These are phyloP conservation scores for Tadarida brasiliensis DNA, from an alignment of 2,797 vertebrate species.

Conservation along the genomic window DNA sequence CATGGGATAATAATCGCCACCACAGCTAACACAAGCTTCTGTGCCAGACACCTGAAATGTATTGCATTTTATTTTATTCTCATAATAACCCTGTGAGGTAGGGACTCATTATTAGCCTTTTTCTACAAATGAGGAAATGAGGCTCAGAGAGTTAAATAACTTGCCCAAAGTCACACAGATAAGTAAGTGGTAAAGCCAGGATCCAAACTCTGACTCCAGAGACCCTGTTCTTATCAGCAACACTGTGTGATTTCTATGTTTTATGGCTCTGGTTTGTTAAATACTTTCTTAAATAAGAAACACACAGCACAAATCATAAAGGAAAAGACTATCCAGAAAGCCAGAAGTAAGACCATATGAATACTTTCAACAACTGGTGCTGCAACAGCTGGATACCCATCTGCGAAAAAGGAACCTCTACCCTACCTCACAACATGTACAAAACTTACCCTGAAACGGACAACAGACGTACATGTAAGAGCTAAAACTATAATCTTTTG, in stretches of 20 bases:
- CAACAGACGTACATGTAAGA: background rate
- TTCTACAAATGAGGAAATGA: constrained; percentile 15
- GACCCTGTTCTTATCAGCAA: background rate
- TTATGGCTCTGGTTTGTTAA: background rate
- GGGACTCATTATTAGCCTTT: background rate
- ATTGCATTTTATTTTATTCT: background rate
- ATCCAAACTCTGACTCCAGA: background rate
- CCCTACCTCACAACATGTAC: background rate
- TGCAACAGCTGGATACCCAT: background rate
- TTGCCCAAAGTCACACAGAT: background rate
- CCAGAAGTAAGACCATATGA: constrained; percentile 6
- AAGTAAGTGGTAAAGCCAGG: background rate
- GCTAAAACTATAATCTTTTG: background rate
- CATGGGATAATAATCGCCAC: background rate
- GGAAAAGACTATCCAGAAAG: constrained; percentile 18
- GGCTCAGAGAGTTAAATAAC: background rate
- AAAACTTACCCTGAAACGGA: background rate
- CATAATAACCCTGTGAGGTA: background rate
- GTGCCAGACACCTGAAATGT: background rate
- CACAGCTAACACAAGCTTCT: background rate
- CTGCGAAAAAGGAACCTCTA: background rate
- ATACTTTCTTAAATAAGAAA: constrained; percentile 28
- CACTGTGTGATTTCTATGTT: background rate
- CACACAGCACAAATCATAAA: background rate
- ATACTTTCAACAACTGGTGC: constrained; percentile 24